Base-by-base conservation (phyloP, 1,140 invertebrate species). In the Papilio helenus region DNA sequence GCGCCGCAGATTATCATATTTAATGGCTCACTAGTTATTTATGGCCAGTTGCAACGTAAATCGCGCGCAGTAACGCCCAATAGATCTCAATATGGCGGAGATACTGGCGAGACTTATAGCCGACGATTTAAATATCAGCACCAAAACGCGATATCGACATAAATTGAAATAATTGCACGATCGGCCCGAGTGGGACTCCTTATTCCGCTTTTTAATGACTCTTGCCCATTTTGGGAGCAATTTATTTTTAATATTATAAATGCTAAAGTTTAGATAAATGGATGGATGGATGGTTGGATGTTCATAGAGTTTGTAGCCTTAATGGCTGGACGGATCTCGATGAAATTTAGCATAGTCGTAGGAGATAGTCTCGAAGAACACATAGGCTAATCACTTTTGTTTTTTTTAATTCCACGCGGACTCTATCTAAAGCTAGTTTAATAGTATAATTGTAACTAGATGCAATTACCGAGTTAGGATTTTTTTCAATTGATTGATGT, bases 71-170 rank as follows among this genome's bases (percentile, higher is more conserved):
- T 78, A 79, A 84, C 86, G 84, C 86, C 86, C 81, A 78, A 82
- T 76, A 85, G 86, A 87, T 87, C 86, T 85, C 84, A 84, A 87
- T 85, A 87, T 84, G 83, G 79, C 76, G 61, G 81, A 51, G 86
- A 87, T 87, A 87, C 71, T 23, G 79, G 12, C 12, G 49, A 51
- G 79, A 79, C 76, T 79, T 82, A 79, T 79, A 72, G 73, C 78
- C 49, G 46, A 58, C 73, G 46, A 76, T 76, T 76, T 76, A 76
- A 76, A 76, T 76, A 76, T 76, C 73, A 76, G 73, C 73, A 51
- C 73, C 49, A 58, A 76, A 76, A 34, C 34, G 73, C 46, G 73
- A 76, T 76, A 76, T 49, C 20, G 26, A 12, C 73, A 76, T 76
- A 76, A 76, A 76, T 76, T 76, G 73, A 76, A 76, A 76, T 76